Conservation (phyloP, 2,888 invertebrate genomes). For the Melinopterus prodromus region DNA sequence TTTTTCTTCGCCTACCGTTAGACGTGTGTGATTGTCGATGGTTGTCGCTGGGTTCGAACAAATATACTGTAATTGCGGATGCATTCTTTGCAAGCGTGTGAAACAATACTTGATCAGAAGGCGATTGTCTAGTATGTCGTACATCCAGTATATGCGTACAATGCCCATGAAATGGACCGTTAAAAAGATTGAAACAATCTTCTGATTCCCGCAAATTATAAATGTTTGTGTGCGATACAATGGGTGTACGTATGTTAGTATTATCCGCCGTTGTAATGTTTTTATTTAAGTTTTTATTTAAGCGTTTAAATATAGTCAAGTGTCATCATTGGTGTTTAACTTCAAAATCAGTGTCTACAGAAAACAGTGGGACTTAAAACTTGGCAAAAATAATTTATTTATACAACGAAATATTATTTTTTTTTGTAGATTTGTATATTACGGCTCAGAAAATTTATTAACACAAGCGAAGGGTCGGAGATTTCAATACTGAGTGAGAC, state of each 20-base stretch:
- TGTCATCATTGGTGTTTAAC: no score
- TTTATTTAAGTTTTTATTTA: neutral
- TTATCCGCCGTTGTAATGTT: neutral
- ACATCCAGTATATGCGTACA: neutral
- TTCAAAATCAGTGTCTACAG: neutral
- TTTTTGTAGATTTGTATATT: no score
- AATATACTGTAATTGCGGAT: conserved; percentile 15
- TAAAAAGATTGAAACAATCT: neutral
- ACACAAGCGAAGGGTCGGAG: no score
- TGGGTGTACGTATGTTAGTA: neutral
- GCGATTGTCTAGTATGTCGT: conserved; percentile 4
- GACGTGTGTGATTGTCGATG: neutral
- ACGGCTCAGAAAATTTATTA: no score
- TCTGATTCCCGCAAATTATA: neutral
- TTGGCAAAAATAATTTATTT: neutral
- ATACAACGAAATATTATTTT: no score
- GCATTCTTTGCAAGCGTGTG: conserved; percentile 22
- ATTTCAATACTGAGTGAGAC: no score
- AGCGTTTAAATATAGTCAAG: no score
- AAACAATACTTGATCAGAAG: conserved; percentile 18
- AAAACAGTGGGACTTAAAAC: neutral
- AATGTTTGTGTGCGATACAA: neutral
- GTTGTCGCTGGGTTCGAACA: neutral
- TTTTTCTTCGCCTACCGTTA: neutral
- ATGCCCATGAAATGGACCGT: neutral